A percentile compares a stretch with the other conserved stretches of the same genome.
These are phyloP conservation scores for Phallusia fumigata DNA, from an alignment of 23 tunicate genomes.

Conservation along the genomic window DNA sequence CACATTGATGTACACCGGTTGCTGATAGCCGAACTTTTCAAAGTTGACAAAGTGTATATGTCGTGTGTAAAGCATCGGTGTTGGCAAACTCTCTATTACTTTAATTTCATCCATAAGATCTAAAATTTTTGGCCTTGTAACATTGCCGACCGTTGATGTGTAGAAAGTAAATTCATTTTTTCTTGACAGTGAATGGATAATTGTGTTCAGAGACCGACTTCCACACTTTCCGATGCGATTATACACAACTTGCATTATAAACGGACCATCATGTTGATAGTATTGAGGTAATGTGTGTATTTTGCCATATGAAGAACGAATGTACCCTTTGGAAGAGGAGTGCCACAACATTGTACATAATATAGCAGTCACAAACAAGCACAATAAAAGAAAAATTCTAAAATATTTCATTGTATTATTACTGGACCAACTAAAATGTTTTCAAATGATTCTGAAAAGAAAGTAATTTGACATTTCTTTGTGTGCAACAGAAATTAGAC, in stretches of 20 bases:
- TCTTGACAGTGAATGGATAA: constrained; percentile 34
- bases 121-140: constrained; percentile 36
- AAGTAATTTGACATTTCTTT: too few species aligned
- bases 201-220: constrained; percentile 78
- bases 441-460: too few species aligned
- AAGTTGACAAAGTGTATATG: constrained; percentile 84
- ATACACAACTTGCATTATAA: constrained; percentile 60
- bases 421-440: too few species aligned
- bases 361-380: not conserved
- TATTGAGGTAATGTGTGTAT: too few species aligned
- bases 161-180: constrained; percentile 50
- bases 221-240: constrained; percentile 98
- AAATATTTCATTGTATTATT: not conserved
- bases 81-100: constrained; percentile 34
- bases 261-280: not conserved
- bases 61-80: constrained; percentile 80
- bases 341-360: not conserved
- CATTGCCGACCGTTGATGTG: constrained; percentile 57
- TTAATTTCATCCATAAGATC: constrained; percentile 39
- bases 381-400: not conserved
- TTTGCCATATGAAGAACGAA: not conserved
- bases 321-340: not conserved
- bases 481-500: too few species aligned
- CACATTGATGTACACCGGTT: constrained; percentile 85
- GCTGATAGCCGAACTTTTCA: constrained; percentile 53